Evolutionary conservation across 2,888 invertebrate species (phyloP).

Genomic region (Patella caerulea): DNA sequence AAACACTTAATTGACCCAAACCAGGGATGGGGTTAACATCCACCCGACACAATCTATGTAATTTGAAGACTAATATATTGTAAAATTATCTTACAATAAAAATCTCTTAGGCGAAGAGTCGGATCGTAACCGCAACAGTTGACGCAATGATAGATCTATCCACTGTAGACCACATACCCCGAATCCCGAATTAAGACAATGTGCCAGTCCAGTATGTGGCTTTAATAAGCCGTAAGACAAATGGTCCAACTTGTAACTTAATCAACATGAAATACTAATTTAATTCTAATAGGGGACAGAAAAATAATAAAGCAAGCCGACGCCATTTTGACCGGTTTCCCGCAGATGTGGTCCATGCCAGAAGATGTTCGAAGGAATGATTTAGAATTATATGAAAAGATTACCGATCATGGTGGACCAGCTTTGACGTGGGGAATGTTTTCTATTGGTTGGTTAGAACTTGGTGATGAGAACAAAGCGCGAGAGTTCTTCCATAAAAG

Average conservation of each 20-base stretch:
- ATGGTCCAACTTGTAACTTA: too few relatives aligned
- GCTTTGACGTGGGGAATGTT: constrained; percentile 73
- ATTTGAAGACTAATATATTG: too few relatives aligned
- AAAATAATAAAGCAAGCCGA: constrained; percentile 67
- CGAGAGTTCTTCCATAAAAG: constrained; percentile 55
- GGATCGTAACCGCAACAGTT: background rate
- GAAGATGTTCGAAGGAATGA: constrained; percentile 56
- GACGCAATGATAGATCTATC: background rate
- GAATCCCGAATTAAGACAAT: too few relatives aligned
- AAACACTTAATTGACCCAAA: too few relatives aligned
- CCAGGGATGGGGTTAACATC: too few relatives aligned
- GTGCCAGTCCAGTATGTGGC: too few relatives aligned
- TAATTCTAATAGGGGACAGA: background rate
- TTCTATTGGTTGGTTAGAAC: constrained; percentile 67
- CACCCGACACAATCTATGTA: too few relatives aligned
- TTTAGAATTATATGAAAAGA: constrained; percentile 62
- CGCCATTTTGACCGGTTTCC: constrained; percentile 68
- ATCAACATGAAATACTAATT: too few relatives aligned
- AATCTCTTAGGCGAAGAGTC: background rate
- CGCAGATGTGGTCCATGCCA: constrained; percentile 59
- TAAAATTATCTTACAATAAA: too few relatives aligned
- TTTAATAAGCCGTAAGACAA: too few relatives aligned
- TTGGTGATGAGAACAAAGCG: constrained; percentile 59
- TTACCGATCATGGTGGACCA: constrained; percentile 57
- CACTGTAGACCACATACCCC: too few relatives aligned